phyloP scores from a whole-genome alignment of 2,888 invertebrate species.

The Macrosiphum euphorbiae region DNA sequence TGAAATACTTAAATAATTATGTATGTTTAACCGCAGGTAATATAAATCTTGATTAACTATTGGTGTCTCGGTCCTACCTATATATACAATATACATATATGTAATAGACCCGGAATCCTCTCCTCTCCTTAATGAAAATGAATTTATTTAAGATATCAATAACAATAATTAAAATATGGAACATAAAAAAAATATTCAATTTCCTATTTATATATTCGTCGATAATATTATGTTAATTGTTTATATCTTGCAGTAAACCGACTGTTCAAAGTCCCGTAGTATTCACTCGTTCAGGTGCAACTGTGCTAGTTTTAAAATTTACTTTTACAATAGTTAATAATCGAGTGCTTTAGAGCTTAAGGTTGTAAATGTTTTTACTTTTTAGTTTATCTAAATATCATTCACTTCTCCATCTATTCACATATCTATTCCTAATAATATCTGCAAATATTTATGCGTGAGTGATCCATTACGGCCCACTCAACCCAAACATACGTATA shows the following conservation, averaged over 20 bases:
- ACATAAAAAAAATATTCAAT: neutral
- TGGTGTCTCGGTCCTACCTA: neutral
- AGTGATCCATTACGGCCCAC: neutral
- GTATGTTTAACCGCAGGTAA: neutral
- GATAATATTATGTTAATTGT: neutral
- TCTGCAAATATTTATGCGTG: no score
- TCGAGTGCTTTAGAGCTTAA: neutral
- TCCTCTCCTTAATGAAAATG: neutral
- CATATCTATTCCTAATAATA: no score
- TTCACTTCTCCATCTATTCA: neutral
- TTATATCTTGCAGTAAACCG: neutral
- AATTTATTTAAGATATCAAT: neutral
- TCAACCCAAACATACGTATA: neutral
- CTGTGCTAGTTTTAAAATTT: neutral
- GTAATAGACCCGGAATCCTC: neutral
- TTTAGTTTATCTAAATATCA: neutral
- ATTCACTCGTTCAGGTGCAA: neutral
- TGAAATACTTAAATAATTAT: neutral
- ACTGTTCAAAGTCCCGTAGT: neutral
- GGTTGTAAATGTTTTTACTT: neutral
- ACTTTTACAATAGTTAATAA: neutral
- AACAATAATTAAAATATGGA: neutral
- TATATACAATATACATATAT: neutral
- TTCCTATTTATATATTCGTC: neutral
- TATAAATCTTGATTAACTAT: neutral